phyloP scores from a whole-genome alignment of 2,888 invertebrate genomes.

The Temnothorax ravouxi region DNA sequence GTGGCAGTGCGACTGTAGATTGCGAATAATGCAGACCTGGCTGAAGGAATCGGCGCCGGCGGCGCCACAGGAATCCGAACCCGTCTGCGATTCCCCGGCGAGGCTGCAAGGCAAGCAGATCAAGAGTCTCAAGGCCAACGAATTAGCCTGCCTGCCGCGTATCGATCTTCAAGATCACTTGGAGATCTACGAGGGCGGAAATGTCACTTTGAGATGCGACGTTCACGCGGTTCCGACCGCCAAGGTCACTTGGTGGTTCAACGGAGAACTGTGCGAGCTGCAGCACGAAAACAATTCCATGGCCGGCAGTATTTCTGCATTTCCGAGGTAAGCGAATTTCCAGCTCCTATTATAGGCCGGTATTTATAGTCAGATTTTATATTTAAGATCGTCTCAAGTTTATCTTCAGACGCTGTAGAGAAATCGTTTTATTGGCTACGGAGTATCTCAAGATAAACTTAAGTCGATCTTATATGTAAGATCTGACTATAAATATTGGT shows the following conservation, averaged over 20 bases:
- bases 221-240: conserved; percentile 94
- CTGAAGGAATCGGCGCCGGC: conserved; percentile 90
- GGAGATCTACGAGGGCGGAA: conserved; percentile 93
- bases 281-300: conserved; percentile 89
- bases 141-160: conserved; percentile 94
- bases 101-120: conserved; percentile 90
- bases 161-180: conserved; percentile 92
- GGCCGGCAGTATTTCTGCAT: conserved; percentile 57
- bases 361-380: too few species aligned
- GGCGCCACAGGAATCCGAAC: conserved; percentile 93
- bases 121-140: conserved; percentile 89
- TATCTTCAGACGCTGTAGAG: too few species aligned
- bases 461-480: too few species aligned
- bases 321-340: conserved; percentile 69
- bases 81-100: conserved; percentile 91
- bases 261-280: conserved; percentile 90
- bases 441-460: too few species aligned
- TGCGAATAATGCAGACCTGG: conserved; percentile 93
- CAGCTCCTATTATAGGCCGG: neutral
- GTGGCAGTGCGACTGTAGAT: conserved; percentile 95
- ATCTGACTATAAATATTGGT: too few species aligned
- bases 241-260: conserved; percentile 94
- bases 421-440: too few species aligned
- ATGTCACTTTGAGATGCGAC: conserved; percentile 93
- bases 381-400: too few species aligned